Conservation (phyloP, 2,797 vertebrate species). For the Rhinophrynus dorsalis region DNA sequence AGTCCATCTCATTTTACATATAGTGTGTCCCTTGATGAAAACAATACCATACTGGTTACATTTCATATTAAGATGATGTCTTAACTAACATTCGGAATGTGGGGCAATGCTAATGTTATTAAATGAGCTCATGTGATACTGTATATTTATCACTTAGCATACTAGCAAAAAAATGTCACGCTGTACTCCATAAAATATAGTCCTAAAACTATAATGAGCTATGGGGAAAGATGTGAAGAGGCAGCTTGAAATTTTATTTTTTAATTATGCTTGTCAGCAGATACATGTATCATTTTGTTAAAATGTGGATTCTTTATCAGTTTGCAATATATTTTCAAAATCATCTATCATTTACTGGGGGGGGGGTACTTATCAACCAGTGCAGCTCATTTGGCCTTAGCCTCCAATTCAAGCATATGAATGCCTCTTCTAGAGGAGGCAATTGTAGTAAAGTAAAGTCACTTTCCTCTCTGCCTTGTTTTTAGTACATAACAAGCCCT, state of each 20-base stretch:
- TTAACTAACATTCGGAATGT: constrained; percentile 19
- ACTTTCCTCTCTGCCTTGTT: no score
- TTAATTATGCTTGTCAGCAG: constrained; percentile 21
- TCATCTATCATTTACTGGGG: no score
- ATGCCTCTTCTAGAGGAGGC: no score
- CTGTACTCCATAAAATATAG: constrained; percentile 33
- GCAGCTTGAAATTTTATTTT: constrained; percentile 31
- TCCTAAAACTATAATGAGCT: constrained; percentile 42
- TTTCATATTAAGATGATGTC: no score
- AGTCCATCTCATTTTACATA: no score
- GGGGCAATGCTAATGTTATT: constrained; percentile 32
- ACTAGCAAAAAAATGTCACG: constrained; percentile 36
- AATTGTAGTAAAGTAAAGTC: no score
- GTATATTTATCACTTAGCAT: constrained; percentile 31
- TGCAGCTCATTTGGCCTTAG: no score
- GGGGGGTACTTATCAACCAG: no score
- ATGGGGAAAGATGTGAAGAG: constrained; percentile 30
- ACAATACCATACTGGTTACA: no score
- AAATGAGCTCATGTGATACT: constrained; percentile 32
- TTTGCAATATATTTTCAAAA: no score
- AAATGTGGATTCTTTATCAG: constrained; percentile 20
- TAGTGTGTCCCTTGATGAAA: constrained; percentile 13
- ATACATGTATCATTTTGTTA: constrained; percentile 35
- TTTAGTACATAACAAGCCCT: no score
- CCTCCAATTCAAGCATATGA: no score